Evolutionary conservation across 2,888 invertebrate species (phyloP).

Genomic region (Drosophila hamatofila): DNA sequence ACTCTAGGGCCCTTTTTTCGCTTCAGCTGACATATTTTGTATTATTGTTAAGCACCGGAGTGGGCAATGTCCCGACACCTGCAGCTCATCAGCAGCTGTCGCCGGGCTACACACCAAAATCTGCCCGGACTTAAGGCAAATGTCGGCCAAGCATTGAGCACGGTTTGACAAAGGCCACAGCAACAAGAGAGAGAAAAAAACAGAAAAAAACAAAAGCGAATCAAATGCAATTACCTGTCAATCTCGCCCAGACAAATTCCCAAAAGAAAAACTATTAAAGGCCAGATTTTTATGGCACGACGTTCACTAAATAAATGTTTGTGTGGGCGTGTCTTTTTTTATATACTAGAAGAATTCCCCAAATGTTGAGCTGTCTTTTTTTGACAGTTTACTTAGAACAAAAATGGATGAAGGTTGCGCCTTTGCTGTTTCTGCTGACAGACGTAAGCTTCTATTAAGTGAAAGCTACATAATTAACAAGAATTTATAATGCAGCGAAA

Average conservation of each 20-base stretch:
- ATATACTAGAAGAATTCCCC: neutral
- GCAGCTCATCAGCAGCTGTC: conserved; percentile 50
- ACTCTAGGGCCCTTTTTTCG: conserved; percentile 13
- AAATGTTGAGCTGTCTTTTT: neutral
- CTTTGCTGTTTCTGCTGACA: neutral
- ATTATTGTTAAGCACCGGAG: conserved; percentile 32
- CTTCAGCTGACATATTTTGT: conserved; percentile 48
- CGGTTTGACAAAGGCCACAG: conserved; percentile 38
- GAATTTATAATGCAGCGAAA: neutral
- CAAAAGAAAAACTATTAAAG: conserved; percentile 25
- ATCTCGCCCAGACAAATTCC: conserved; percentile 15
- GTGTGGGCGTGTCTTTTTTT: neutral
- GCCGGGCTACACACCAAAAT: conserved; percentile 45
- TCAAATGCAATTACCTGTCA: conserved; percentile 66
- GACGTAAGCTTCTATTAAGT: neutral
- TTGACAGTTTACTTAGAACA: neutral
- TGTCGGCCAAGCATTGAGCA: conserved; percentile 43
- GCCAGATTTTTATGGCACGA: conserved; percentile 21
- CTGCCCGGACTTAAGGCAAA: conserved; percentile 39
- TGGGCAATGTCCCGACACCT: conserved; percentile 25
- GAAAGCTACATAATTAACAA: conserved; percentile 13
- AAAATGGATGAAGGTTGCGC: neutral
- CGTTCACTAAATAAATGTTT: neutral
- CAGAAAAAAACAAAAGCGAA: conserved; percentile 4
- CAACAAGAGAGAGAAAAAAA: no score